phyloP scores from a whole-genome alignment of 2,113 vertebrate species.

The Leptobrachium ailaonicum region DNA sequence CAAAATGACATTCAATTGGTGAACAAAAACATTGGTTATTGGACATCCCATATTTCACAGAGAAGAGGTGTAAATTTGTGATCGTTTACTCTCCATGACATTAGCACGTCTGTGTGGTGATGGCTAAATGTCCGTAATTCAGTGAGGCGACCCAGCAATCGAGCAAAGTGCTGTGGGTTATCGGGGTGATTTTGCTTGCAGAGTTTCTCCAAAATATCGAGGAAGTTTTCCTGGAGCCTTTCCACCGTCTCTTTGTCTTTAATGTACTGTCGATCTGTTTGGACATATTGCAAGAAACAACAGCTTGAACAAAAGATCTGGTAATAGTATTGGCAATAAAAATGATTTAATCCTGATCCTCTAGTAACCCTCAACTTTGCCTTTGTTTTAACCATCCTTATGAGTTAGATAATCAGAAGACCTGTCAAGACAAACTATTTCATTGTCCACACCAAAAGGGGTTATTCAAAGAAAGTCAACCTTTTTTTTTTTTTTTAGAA shows the following conservation, averaged over 20 bases:
- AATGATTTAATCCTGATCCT: no score
- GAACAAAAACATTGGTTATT: constrained; percentile 62
- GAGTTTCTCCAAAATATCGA: constrained; percentile 86
- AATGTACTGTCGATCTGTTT: constrained; percentile 87
- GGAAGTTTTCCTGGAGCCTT: constrained; percentile 87
- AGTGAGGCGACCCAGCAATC: constrained; percentile 90
- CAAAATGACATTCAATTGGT: constrained; percentile 1
- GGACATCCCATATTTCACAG: constrained; percentile 98
- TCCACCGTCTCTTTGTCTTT: constrained; percentile 88
- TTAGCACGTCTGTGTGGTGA: constrained; percentile 91
- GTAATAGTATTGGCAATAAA: no score
- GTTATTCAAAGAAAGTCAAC: no score
- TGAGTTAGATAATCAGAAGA: no score
- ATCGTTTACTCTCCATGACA: constrained; percentile 90
- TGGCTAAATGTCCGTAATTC: constrained; percentile 95
- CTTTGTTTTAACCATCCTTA: no score
- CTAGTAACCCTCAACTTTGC: no score
- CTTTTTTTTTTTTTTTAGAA: no score
- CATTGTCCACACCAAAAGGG: no score
- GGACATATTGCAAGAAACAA: constrained; percentile 36
- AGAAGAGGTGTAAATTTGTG: constrained; percentile 97
- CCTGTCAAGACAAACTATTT: no score
- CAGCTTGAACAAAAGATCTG: background rate
- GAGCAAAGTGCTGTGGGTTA: constrained; percentile 92
- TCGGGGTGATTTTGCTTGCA: constrained; percentile 83